Evolutionary conservation across 2,888 invertebrate species (phyloP), one percentile per base, ranked within the genome.

Genomic region (Calliphora vomitoria): DNA sequence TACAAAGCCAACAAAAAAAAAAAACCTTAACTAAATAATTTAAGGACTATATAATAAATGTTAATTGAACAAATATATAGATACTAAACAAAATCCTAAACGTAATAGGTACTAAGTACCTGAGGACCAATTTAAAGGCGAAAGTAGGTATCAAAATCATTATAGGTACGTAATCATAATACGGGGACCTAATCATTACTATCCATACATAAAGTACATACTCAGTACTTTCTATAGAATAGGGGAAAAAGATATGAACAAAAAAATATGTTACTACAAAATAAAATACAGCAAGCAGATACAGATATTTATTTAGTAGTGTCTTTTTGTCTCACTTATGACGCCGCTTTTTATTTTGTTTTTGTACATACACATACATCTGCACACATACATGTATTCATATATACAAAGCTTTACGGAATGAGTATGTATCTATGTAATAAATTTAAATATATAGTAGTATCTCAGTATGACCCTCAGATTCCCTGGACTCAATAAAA

Each of bases 1-100:
- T 50, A 44, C 60, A 50, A 69, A 82, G 50, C 15, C n/a, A 60
- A 60, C 25, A 55, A 71, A 8, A 62, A 20, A 50, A 71, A 66
- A 62, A 20, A 55, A 66, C 41, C 8, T 58, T 38, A 76, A 31
- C 11, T 58, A 55, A 20, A 60, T 78, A 38, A 8, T 35, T 18
- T 13, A 53, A 66, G 66, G 66, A 66, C 8, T 31, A 68, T 3
- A 8, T 35, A 62, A 35, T 35, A 35, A 35, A 35, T 6, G 0
- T n/a, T 35, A 35, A 31, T 60, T 11, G 15, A n/a, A 50, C 1
- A 25, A 25, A 25, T n/a, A n/a, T n/a, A 25, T 25, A 25, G 1
- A 25, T 25, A 25, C 25, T 25, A 25, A 25, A 25, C 25, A 25
- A 50, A n/a, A 35, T 35, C 35, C 35, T 35, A 35, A 5, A 35